phyloP scores from a whole-genome alignment of 2,113 vertebrate genomes.

The Dicentrarchus labrax region DNA sequence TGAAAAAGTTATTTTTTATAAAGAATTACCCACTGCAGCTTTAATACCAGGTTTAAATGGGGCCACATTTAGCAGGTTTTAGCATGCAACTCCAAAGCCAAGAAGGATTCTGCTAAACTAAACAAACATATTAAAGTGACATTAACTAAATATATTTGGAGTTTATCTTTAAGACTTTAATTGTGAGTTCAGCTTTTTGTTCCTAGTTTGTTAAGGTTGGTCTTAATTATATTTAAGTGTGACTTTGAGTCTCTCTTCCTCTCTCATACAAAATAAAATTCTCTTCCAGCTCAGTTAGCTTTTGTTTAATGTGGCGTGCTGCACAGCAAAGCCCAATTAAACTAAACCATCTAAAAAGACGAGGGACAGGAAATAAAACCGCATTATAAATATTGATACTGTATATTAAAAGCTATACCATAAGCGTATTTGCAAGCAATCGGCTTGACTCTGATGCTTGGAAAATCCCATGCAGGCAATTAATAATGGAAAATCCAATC shows the following conservation, averaged over 20 bases:
- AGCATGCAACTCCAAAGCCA: too few species aligned
- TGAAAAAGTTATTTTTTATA: too few species aligned
- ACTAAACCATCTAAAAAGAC: background rate
- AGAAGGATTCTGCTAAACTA: too few species aligned
- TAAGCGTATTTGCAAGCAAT: background rate
- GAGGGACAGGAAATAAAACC: background rate
- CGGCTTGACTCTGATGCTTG: background rate
- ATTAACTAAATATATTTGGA: too few species aligned
- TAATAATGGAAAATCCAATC: constrained; percentile 23
- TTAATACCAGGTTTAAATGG: too few species aligned
- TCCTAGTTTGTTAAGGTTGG: background rate
- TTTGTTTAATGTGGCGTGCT: background rate
- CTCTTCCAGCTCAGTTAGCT: constrained; percentile 2
- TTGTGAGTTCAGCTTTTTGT: too few species aligned
- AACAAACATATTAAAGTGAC: too few species aligned
- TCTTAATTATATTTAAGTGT: background rate
- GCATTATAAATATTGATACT: constrained; percentile 14
- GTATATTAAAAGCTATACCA: background rate
- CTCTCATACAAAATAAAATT: background rate
- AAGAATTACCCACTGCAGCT: too few species aligned
- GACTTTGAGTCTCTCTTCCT: background rate
- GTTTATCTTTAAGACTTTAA: too few species aligned
- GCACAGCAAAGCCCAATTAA: background rate
- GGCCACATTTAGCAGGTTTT: too few species aligned
- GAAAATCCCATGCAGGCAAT: constrained; percentile 1